A percentile compares a stretch with the other conserved stretches of the same genome.
Conservation (phyloP, 2,113 vertebrate genomes). For the Chaenocephalus aceratus region DNA sequence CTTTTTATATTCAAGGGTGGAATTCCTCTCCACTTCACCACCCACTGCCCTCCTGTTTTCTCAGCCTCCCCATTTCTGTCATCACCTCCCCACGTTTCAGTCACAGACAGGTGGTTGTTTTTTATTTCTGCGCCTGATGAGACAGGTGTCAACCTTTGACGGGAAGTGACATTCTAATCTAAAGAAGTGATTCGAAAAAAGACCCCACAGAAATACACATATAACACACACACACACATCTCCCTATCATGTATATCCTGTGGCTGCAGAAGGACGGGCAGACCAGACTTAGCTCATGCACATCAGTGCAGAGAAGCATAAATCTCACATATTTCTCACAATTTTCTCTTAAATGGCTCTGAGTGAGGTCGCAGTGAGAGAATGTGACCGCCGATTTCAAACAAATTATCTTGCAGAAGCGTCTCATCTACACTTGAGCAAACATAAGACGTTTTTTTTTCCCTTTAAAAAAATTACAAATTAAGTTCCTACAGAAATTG, state of each 20-base stretch:
- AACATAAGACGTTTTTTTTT: slow-evolving; percentile 9
- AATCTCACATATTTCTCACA: slow-evolving; percentile 37
- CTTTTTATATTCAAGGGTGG: slow-evolving; percentile 66
- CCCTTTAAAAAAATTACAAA: not conserved
- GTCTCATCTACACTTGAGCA: slow-evolving; percentile 29
- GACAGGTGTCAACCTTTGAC: slow-evolving; percentile 75
- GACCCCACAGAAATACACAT: slow-evolving; percentile 31
- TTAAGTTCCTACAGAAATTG: slow-evolving; percentile 6
- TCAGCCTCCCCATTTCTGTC: slow-evolving; percentile 41
- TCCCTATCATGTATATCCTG: slow-evolving; percentile 33
- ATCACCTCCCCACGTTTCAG: slow-evolving; percentile 37
- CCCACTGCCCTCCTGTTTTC: slow-evolving; percentile 55
- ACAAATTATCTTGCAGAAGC: slow-evolving; percentile 14
- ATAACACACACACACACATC: slow-evolving; percentile 13
- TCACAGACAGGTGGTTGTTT: slow-evolving; percentile 52
- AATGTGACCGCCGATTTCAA: slow-evolving; percentile 46
- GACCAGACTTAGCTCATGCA: slow-evolving; percentile 34
- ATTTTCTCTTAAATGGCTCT: slow-evolving; percentile 23
- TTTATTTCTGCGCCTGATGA: slow-evolving; percentile 57
- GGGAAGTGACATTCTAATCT: slow-evolving; percentile 83
- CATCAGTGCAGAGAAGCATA: slow-evolving; percentile 24
- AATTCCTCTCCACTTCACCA: slow-evolving; percentile 63
- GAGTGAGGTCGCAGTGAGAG: slow-evolving; percentile 26
- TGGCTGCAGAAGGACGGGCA: slow-evolving; percentile 36
- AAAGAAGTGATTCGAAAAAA: slow-evolving; percentile 66